phyloP scores from a whole-genome alignment of 2,888 invertebrate species.

The Machimus rusticus region DNA sequence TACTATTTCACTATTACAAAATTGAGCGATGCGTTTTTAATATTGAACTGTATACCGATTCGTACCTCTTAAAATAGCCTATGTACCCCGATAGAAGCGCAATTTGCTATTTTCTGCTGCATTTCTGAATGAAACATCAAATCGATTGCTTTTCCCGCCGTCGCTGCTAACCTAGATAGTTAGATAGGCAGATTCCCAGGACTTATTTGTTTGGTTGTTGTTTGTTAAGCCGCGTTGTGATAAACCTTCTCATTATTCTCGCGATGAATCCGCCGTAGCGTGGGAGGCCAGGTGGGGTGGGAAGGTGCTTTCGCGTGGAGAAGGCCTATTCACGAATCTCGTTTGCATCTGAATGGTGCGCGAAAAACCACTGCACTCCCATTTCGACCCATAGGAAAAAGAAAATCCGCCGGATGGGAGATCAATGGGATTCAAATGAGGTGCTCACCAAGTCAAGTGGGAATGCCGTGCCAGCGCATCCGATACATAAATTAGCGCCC shows the following conservation, averaged over 20 bases:
- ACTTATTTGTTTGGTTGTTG: neutral
- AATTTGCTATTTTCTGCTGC: neutral
- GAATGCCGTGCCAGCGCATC: neutral
- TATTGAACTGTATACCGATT: neutral
- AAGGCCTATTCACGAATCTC: neutral
- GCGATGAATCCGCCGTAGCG: neutral
- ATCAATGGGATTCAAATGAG: neutral
- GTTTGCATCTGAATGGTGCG: conserved; percentile 25
- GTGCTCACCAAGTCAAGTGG: neutral
- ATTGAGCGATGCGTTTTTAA: neutral
- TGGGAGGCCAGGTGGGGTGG: neutral
- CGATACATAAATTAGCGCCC: neutral
- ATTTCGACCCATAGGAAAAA: neutral
- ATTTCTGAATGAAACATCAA: neutral
- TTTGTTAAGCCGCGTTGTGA: neutral
- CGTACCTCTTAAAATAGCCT: neutral
- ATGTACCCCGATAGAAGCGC: neutral
- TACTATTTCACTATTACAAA: too few relatives aligned
- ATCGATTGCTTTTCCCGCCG: neutral
- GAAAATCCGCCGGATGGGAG: neutral
- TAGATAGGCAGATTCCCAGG: neutral
- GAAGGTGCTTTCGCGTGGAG: neutral
- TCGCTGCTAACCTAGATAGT: neutral
- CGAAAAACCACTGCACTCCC: neutral
- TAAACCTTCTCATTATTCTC: neutral